A percentile compares a stretch with the other conserved stretches of the same genome.
These are phyloP conservation scores for Hypothenemus hampei DNA, from an alignment of 1,140 invertebrate species.

Conservation along the genomic window DNA sequence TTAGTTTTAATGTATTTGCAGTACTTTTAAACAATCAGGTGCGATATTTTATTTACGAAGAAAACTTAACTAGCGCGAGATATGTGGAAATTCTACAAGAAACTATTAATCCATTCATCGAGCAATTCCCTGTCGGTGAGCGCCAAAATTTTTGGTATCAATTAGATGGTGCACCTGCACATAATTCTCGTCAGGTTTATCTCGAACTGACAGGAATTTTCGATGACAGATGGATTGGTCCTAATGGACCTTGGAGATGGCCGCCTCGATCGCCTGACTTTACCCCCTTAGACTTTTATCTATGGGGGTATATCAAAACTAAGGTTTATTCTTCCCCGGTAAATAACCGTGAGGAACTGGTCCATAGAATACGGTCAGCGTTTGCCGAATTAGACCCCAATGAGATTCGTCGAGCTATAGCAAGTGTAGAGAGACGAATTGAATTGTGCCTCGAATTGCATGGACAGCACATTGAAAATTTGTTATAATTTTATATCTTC, in stretches of 20 bases:
- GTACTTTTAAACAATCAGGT: neutral
- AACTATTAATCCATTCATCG: neutral
- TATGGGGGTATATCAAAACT: neutral
- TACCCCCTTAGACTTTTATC: neutral
- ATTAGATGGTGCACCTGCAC: neutral
- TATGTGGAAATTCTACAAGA: neutral
- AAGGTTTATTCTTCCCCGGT: neutral
- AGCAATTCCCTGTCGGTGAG: neutral
- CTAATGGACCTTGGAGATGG: neutral
- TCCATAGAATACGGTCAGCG: neutral
- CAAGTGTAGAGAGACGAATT: neutral
- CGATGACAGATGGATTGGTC: neutral
- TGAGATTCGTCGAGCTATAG: neutral
- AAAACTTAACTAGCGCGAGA: neutral
- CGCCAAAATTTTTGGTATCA: neutral
- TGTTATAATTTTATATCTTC: neutral
- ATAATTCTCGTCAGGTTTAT: neutral
- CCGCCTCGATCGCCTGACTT: neutral
- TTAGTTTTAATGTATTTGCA: neutral
- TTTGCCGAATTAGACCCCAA: neutral
- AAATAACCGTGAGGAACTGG: neutral
- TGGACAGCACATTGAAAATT: neutral
- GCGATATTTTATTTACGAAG: neutral
- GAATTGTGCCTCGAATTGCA: neutral
- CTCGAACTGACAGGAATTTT: neutral